Conservation (phyloP, 2,797 vertebrate genomes). For the Xerus rutilus region DNA sequence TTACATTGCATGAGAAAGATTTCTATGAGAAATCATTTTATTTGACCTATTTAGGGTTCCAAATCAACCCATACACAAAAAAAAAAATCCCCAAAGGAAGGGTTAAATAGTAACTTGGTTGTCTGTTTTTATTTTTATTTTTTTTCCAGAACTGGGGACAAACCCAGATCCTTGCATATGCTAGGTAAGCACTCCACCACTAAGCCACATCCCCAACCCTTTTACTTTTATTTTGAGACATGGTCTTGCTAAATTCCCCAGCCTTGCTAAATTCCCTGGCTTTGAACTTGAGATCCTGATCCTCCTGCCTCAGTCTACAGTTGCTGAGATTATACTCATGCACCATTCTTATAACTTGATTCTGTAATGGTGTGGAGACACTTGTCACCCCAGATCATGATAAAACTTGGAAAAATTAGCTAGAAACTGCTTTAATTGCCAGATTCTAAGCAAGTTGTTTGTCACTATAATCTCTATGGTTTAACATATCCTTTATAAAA, state of each 20-base stretch:
- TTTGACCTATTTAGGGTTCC: not conserved
- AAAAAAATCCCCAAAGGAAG: not conserved
- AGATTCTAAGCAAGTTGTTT: constrained; percentile 51
- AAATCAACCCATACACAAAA: constrained; percentile 30
- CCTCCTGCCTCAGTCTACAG: not conserved
- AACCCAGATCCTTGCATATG: not conserved
- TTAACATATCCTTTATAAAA: constrained; percentile 27
- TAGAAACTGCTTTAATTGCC: constrained; percentile 42
- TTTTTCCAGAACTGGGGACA: not conserved
- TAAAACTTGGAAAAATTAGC: constrained; percentile 41
- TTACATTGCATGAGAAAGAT: constrained; percentile 6
- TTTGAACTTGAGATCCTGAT: not conserved
- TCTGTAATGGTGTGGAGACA: constrained; percentile 17
- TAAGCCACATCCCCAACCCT: not conserved
- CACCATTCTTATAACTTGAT: not conserved
- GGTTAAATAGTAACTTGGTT: not conserved
- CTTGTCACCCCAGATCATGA: not conserved
- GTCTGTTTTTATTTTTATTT: not conserved
- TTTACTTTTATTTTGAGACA: not conserved
- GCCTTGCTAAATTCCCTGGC: not conserved
- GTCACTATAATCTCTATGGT: constrained; percentile 17
- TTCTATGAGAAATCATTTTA: constrained; percentile 62
- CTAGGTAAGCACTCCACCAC: not conserved
- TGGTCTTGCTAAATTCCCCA: not conserved
- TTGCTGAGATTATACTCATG: not conserved